A percentile compares a stretch with the other conserved stretches of the same genome.
Conservation (phyloP, 2,888 invertebrate species). For the Thereva nobilitata region DNA sequence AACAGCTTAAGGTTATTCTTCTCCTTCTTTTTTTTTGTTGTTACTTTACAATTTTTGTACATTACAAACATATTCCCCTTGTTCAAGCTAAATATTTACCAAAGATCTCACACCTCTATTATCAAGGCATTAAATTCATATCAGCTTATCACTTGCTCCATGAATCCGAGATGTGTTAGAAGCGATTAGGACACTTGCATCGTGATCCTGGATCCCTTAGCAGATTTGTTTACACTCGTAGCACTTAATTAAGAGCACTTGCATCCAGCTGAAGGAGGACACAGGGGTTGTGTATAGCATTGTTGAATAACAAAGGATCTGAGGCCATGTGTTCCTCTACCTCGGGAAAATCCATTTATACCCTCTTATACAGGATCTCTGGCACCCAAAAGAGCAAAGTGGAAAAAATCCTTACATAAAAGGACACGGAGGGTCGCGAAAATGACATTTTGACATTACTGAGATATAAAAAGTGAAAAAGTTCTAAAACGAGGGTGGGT, state of each 20-base stretch:
- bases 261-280: constrained; percentile 12
- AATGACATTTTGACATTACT: constrained; percentile 39
- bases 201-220: constrained; percentile 14
- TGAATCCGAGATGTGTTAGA: constrained; percentile 31
- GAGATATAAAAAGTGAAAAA: constrained; percentile 25
- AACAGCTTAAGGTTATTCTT: constrained; percentile 2
- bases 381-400: constrained; percentile 34
- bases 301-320: constrained; percentile 15
- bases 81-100: constrained; percentile 26
- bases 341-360: constrained; percentile 30
- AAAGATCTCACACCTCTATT: constrained; percentile 38
- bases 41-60: no score
- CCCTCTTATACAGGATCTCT: constrained; percentile 15
- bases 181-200: constrained; percentile 5
- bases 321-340: constrained; percentile 19
- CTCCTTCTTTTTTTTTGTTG: neutral
- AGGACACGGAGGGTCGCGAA: constrained; percentile 35
- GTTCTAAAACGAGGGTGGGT: constrained; percentile 27
- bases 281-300: neutral
- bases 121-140: constrained; percentile 41
- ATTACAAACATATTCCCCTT: neutral
- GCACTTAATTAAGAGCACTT: constrained; percentile 38
- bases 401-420: constrained; percentile 18
- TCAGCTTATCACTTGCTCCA: constrained; percentile 38
- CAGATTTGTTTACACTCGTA: constrained; percentile 40